These are phyloP conservation scores for Cerceris ruficornis DNA, from an alignment of 2,888 invertebrate species.

Conservation along the genomic window DNA sequence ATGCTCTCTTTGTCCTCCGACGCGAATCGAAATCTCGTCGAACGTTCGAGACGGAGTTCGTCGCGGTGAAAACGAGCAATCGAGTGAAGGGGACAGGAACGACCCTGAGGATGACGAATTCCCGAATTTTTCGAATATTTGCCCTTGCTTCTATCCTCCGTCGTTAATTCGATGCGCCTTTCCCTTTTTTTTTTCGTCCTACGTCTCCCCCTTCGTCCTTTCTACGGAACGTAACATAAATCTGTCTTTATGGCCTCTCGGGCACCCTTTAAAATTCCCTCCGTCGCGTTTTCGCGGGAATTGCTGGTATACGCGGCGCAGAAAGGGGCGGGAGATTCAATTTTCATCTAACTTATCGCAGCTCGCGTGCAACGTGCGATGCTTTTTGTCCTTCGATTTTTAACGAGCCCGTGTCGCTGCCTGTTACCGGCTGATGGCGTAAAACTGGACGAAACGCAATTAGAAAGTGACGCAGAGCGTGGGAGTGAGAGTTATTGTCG, in stretches of 20 bases:
- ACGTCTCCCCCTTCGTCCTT: not conserved
- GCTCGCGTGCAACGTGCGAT: no score
- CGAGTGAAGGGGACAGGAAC: conserved; percentile 32
- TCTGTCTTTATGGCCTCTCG: conserved; percentile 22
- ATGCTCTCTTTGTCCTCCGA: not conserved
- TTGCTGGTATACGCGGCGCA: no score
- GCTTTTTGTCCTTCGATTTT: no score
- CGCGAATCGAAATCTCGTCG: conserved; percentile 18
- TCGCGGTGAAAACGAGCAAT: conserved; percentile 7
- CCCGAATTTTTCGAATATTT: conserved; percentile 53
- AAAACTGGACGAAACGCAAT: no score
- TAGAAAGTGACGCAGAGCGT: no score
- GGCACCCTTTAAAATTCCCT: conserved; percentile 20
- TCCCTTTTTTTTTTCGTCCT: not conserved
- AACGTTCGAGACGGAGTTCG: conserved; percentile 11
- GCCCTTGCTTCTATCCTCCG: conserved; percentile 35
- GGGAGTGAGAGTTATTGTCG: no score
- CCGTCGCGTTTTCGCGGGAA: not conserved
- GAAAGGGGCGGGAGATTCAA: no score
- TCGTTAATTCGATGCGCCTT: conserved; percentile 15
- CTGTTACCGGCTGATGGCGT: no score
- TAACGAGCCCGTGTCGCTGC: no score
- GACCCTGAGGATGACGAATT: conserved; percentile 52
- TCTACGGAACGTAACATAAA: conserved; percentile 26
- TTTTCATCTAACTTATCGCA: no score